These are phyloP conservation scores for Hydrochoerus hydrochaeris DNA, from an alignment of 2,113 vertebrate genomes.

Conservation along the genomic window DNA sequence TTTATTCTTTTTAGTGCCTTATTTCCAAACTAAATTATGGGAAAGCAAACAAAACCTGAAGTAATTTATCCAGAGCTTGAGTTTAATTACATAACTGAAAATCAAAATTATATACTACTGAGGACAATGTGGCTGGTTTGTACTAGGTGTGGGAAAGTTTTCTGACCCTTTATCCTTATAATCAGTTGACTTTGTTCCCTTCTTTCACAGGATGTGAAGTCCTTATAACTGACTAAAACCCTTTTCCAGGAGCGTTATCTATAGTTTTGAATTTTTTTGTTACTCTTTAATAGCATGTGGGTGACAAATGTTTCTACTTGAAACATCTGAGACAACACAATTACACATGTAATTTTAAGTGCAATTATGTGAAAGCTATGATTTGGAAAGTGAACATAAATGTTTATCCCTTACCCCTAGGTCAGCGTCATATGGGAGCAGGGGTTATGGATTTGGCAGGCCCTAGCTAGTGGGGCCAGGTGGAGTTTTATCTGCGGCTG, in stretches of 20 bases:
- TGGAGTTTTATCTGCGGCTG: background rate
- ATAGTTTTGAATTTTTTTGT: conserved; percentile 4
- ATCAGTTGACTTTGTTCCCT: background rate
- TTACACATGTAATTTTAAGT: conserved; percentile 39
- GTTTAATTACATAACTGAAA: conserved; percentile 52
- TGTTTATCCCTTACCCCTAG: background rate
- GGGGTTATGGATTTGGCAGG: background rate
- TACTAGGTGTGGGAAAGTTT: background rate
- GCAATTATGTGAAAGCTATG: background rate
- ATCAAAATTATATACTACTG: background rate
- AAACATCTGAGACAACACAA: conserved; percentile 18
- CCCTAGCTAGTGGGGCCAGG: background rate
- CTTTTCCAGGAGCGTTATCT: background rate
- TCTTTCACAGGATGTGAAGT: background rate
- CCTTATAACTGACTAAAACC: conserved; percentile 24
- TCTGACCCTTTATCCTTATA: background rate
- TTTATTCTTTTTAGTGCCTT: background rate
- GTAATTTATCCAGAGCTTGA: conserved; percentile 32
- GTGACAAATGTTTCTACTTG: conserved; percentile 14
- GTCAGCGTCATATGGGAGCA: background rate
- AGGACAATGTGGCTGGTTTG: conserved; percentile 14
- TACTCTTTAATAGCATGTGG: background rate
- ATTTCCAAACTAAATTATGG: conserved; percentile 48
- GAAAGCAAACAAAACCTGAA: conserved; percentile 29
- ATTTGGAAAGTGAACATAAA: conserved; percentile 48